Base-by-base conservation (phyloP, 2,888 invertebrate genomes). In the Epistrophe eligans region DNA sequence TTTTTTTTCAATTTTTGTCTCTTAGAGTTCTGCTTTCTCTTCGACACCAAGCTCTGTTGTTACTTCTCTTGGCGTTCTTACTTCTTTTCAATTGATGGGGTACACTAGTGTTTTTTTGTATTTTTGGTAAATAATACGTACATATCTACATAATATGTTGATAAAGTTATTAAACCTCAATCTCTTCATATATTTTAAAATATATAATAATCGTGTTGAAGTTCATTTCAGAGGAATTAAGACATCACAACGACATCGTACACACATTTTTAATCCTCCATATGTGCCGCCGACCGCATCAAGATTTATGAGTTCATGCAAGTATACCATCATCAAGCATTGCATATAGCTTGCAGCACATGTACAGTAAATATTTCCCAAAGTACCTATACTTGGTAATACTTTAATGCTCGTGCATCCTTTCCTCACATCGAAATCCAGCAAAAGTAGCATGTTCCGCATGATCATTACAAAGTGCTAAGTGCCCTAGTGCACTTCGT, bases 391-490 rank as follows among this genome's bases (percentile, higher is more conserved):
- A 35, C 66, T 40, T 35, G 50, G 62, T 85, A 85, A 85, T 85
- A 82, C 82, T 82, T 85, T 85, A 85, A 85, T 82, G 45, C 87
- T 83, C 71, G 72, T 76, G 87, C 83, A 87, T 87, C 83, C 87
- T 83, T 87, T 83, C 77, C 52, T 64, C 74, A 28, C 64, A 62
- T 48, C 40, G 60, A 71, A 40, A 45, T 73, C 77, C 58, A 60
- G 17, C 62, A 62, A 64, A 40, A 57, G 58, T 57, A 10, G 60
- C 76, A 79, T 87, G 87, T 87, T 83, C 48, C 71, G 66, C 79
- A 48, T 83, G 87, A 87, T 87, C 83, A 72, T 87, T 77, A 84
- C 88, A 84, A 88, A 84, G 88, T 88, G 84, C 88, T 88, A 84
- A 84, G 88, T 88, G 79, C 85, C 79, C 74, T 58, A 55, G 28